Evolutionary conservation across 2,113 vertebrate genomes (phyloP).

Genomic region (Perognathus longimembris): DNA sequence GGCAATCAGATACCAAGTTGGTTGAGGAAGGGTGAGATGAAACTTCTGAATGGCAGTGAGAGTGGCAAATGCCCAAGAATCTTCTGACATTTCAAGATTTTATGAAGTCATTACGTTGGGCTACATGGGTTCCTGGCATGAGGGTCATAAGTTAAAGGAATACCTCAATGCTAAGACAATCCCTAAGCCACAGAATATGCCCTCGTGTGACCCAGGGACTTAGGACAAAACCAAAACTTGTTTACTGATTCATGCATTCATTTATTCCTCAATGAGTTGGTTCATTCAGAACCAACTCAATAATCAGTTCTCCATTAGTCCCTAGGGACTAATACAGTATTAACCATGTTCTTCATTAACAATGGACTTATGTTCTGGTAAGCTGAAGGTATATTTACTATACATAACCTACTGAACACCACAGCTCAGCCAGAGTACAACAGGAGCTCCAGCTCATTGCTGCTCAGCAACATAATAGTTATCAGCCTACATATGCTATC

Average conservation of each 20-base stretch:
- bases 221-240: not conserved
- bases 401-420: not conserved
- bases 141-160: not conserved
- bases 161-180: not conserved
- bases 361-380: not conserved
- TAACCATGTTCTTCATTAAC: not conserved
- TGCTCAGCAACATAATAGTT: not conserved
- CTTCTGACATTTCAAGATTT: not conserved
- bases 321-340: not conserved
- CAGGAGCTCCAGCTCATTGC: not conserved
- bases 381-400: not conserved
- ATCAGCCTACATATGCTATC: not conserved
- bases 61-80: not conserved
- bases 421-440: not conserved
- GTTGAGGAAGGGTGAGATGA: not conserved
- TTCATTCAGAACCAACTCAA: not conserved
- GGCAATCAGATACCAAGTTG: not conserved
- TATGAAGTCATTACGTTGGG: not conserved
- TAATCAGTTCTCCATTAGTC: not conserved
- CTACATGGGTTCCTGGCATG: not conserved
- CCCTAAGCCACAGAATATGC: not conserved
- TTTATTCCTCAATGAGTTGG: slow-evolving; percentile 1
- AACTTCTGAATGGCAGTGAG: not conserved
- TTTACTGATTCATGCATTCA: not conserved
- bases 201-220: not conserved